phyloP scores from a whole-genome alignment of 2,113 vertebrate genomes.

The Psittacus erithacus region DNA sequence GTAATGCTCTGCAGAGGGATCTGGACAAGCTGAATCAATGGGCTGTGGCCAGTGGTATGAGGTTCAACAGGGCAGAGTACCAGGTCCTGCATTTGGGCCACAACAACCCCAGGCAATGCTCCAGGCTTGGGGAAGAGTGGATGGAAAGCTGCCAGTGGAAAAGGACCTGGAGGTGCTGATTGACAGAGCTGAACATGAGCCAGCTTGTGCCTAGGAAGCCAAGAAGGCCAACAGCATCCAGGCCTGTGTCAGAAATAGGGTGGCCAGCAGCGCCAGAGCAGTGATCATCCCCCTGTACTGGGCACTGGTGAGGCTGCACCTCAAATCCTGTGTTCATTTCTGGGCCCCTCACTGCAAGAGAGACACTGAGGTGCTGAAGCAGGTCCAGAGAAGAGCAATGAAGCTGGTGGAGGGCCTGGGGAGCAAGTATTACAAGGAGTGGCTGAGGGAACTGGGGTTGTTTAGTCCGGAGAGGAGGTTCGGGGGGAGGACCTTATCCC shows the following conservation, averaged over 20 bases:
- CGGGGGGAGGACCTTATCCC: not conserved
- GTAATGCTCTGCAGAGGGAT: not conserved
- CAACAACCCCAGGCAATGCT: not conserved
- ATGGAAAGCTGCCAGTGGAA: not conserved
- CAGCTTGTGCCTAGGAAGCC: not conserved
- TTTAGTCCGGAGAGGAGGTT: not conserved
- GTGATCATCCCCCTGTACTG: not conserved
- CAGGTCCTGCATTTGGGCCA: not conserved
- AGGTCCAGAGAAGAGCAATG: not conserved
- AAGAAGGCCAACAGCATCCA: not conserved
- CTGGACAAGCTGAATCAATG: not conserved
- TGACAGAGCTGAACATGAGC: not conserved
- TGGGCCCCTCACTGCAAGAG: not conserved
- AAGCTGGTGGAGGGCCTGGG: not conserved
- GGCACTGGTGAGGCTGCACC: not conserved
- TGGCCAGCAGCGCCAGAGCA: not conserved
- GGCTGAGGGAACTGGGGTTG: not conserved
- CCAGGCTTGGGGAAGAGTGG: not conserved
- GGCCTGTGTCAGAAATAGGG: not conserved
- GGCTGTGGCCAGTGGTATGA: not conserved
- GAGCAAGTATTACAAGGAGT: not conserved
- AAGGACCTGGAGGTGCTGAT: not conserved
- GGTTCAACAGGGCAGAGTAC: not conserved
- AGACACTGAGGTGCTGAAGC: not conserved
- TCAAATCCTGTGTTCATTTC: not conserved